These are phyloP conservation scores for Phrynosoma blainvillii DNA, from an alignment of 2,113 vertebrate genomes.

Conservation along the genomic window DNA sequence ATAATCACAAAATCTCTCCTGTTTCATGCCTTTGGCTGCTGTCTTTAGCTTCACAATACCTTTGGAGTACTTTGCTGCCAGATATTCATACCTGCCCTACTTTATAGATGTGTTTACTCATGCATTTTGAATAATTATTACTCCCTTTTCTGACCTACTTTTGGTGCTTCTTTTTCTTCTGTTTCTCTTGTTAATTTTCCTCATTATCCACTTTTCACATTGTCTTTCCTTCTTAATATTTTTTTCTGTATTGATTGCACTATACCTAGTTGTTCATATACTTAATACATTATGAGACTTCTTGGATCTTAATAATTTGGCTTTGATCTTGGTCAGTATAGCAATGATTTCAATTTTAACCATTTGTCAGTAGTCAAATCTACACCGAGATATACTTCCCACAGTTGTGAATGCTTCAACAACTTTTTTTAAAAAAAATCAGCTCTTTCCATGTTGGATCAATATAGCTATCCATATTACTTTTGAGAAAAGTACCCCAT, in stretches of 20 bases:
- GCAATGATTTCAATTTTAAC: neutral
- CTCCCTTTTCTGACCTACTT: slow-evolving; percentile 14
- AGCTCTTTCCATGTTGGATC: too few species aligned
- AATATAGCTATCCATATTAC: too few species aligned
- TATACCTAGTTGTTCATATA: neutral
- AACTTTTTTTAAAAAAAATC: too few species aligned
- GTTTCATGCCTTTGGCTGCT: neutral
- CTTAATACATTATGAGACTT: neutral
- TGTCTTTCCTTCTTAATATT: neutral
- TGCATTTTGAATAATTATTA: slow-evolving; percentile 7
- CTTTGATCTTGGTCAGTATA: neutral
- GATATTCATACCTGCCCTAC: slow-evolving; percentile 2
- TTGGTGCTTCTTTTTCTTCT: neutral
- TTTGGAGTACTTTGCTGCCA: neutral
- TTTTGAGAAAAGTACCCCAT: too few species aligned
- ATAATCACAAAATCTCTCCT: neutral
- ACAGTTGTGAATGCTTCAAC: too few species aligned
- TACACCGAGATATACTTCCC: too few species aligned
- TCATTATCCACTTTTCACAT: neutral
- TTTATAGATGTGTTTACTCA: neutral
- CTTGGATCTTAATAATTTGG: neutral
- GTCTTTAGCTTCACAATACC: neutral
- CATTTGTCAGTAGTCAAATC: too few species aligned
- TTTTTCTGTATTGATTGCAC: neutral
- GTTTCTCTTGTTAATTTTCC: neutral